Conservation (phyloP, 2,797 vertebrate species). For the Gastrophryne carolinensis region DNA sequence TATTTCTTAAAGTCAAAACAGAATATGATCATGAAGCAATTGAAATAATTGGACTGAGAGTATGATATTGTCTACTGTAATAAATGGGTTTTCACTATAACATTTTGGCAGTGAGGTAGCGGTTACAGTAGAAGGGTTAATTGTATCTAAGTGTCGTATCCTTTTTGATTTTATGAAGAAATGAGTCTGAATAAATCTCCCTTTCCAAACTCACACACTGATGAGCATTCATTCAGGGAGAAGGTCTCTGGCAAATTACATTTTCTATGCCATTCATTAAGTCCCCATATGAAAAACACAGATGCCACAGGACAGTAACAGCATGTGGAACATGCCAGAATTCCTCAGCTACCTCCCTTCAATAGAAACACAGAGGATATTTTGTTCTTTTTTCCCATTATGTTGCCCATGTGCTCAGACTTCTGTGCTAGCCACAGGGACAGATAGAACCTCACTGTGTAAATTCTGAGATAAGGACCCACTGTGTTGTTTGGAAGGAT, state of each 20-base stretch:
- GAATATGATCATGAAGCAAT: too few relatives aligned
- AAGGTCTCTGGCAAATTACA: constrained; percentile 20
- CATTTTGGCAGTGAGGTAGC: neutral
- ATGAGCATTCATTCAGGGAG: neutral
- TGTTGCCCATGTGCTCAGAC: constrained; percentile 44
- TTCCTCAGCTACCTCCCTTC: constrained; percentile 43
- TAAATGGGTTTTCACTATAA: neutral
- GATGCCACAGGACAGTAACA: constrained; percentile 47
- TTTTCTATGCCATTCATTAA: constrained; percentile 36
- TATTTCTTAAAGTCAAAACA: too few relatives aligned
- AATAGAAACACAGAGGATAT: constrained; percentile 38
- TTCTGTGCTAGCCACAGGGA: constrained; percentile 13
- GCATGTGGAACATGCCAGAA: constrained; percentile 33
- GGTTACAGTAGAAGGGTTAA: neutral
- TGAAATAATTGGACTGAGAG: too few relatives aligned
- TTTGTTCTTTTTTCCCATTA: constrained; percentile 48
- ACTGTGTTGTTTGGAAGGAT: constrained; percentile 65
- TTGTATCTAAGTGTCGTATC: neutral
- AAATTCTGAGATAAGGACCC: constrained; percentile 61
- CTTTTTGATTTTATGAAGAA: neutral
- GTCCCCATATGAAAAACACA: constrained; percentile 36
- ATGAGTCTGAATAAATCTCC: neutral
- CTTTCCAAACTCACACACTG: neutral
- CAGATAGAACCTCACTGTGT: constrained; percentile 39
- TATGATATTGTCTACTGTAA: too few relatives aligned